A percentile compares a stretch with the other conserved stretches of the same genome.
phyloP scores from a whole-genome alignment of 2,113 vertebrate genomes.

The Cepphus grylle region DNA sequence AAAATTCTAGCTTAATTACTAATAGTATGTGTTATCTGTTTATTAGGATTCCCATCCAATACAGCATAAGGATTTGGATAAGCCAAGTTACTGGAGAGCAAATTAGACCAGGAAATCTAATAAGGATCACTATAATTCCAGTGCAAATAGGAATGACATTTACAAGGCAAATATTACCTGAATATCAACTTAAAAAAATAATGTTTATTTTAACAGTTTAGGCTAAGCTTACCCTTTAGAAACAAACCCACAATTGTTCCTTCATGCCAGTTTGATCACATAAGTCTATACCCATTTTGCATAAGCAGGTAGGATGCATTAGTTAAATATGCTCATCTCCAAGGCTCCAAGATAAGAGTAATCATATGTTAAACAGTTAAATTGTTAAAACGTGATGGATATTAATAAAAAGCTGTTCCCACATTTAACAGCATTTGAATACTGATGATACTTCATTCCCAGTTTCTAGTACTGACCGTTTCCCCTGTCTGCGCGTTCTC shows the following conservation, averaged over 20 bases:
- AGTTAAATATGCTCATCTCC: neutral
- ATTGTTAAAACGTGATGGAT: neutral
- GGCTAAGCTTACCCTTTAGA: neutral
- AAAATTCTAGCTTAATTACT: neutral
- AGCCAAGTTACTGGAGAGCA: neutral
- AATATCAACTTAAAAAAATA: neutral
- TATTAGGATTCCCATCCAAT: neutral
- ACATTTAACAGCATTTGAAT: neutral
- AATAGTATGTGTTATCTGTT: neutral
- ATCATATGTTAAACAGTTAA: neutral
- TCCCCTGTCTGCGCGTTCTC: neutral
- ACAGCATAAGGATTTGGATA: neutral
- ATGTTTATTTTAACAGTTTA: constrained; percentile 13
- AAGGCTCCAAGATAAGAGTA: neutral
- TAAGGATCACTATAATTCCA: neutral
- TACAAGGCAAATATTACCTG: constrained; percentile 14
- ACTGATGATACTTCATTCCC: neutral
- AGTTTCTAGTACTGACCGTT: neutral
- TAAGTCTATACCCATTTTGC: neutral
- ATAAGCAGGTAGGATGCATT: neutral
- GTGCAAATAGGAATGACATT: constrained; percentile 8
- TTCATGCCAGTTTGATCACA: neutral
- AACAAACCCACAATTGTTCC: neutral
- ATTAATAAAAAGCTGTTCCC: neutral
- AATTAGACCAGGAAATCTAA: neutral